Evolutionary conservation across 2,888 invertebrate genomes (phyloP).

Genomic region (Xanthorhoe spadicearia): DNA sequence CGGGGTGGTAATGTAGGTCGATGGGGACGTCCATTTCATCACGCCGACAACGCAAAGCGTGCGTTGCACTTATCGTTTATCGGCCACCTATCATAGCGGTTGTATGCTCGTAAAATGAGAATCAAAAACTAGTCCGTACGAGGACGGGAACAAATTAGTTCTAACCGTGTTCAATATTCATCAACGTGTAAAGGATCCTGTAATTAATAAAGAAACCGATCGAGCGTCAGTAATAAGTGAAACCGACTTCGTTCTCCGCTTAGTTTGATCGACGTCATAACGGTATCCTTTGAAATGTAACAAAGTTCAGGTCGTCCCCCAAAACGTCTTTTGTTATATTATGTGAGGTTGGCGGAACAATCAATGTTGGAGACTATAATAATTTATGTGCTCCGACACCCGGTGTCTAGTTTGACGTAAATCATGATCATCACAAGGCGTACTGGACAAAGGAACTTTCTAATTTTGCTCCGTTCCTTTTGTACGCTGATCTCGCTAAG

Average conservation of each 20-base stretch:
- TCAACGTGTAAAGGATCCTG: slow-evolving; percentile 66
- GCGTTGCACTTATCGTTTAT: slow-evolving; percentile 79
- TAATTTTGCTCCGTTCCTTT: slow-evolving; percentile 65
- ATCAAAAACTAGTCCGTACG: slow-evolving; percentile 63
- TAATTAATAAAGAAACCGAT: slow-evolving; percentile 70
- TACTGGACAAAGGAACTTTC: slow-evolving; percentile 67
- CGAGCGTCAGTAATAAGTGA: slow-evolving; percentile 59
- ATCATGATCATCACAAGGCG: slow-evolving; percentile 65
- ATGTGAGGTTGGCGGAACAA: slow-evolving; percentile 53
- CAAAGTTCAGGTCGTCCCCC: slow-evolving; percentile 50
- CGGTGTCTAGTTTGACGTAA: slow-evolving; percentile 68
- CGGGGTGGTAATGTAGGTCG: slow-evolving; percentile 71
- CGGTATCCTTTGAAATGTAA: slow-evolving; percentile 59
- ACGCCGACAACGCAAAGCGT: slow-evolving; percentile 71
- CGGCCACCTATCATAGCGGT: slow-evolving; percentile 72
- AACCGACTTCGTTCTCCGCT: slow-evolving; percentile 52
- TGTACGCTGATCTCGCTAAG: slow-evolving; percentile 57
- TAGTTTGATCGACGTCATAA: slow-evolving; percentile 55
- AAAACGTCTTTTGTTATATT: slow-evolving; percentile 57
- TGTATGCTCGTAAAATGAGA: slow-evolving; percentile 75
- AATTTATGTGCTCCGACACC: slow-evolving; percentile 58
- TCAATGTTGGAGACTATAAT: slow-evolving; percentile 54
- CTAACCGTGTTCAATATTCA: slow-evolving; percentile 67
- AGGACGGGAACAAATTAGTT: slow-evolving; percentile 63
- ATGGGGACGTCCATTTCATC: slow-evolving; percentile 73